A percentile compares a stretch with the other conserved stretches of the same genome.
These are phyloP conservation scores for Steatocranus sp. DNA, from an alignment of 2,797 vertebrate species.

Conservation along the genomic window DNA sequence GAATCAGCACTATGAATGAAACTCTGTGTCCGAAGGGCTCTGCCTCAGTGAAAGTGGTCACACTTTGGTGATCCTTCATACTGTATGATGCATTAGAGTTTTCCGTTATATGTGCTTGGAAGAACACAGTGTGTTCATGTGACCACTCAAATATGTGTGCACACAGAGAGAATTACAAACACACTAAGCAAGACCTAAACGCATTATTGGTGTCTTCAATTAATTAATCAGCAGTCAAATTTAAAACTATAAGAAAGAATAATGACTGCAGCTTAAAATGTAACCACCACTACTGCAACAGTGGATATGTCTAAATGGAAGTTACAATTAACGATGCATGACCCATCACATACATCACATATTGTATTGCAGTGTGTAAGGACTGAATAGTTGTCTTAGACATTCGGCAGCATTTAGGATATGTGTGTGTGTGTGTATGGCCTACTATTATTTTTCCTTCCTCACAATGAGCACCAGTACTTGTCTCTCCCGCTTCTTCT, in stretches of 20 bases:
- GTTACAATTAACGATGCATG: neutral
- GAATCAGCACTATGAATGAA: conserved; percentile 46
- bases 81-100: neutral
- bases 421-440: neutral
- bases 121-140: neutral
- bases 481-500: neutral
- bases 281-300: neutral
- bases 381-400: neutral
- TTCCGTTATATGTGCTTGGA: neutral
- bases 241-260: neutral
- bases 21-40: neutral
- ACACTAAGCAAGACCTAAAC: neutral
- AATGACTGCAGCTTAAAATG: neutral
- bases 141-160: neutral
- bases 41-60: conserved; percentile 25
- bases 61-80: conserved; percentile 27
- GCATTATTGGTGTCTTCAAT: neutral
- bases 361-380: neutral
- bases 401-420: conserved; percentile 17
- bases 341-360: neutral
- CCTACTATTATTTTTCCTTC: conserved; percentile 18
- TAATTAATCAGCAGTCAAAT: neutral
- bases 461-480: conserved; percentile 4
- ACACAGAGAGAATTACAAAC: neutral
- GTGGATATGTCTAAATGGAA: neutral